A percentile compares a stretch with the other conserved stretches of the same genome.
Conservation (phyloP, 2,888 invertebrate species). For the Spodoptera exigua region DNA sequence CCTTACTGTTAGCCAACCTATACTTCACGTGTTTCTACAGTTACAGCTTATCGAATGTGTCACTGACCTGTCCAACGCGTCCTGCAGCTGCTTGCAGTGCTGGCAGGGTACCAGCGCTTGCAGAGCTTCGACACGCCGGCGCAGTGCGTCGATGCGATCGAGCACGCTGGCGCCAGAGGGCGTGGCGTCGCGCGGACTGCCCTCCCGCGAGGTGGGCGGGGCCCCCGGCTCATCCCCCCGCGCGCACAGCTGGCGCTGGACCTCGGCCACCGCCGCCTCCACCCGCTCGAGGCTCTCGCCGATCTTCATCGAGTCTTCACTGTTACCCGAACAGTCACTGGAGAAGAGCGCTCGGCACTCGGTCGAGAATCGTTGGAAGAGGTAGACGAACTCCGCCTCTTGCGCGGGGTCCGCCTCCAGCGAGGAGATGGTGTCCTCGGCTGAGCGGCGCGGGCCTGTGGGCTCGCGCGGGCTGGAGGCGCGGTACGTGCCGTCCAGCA, state of each 20-base stretch:
- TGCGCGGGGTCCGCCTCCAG: slow-evolving; percentile 89
- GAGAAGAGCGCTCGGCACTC: slow-evolving; percentile 90
- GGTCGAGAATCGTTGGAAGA: slow-evolving; percentile 90
- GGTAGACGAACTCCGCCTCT: slow-evolving; percentile 91
- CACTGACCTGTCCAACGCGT: slow-evolving; percentile 85
- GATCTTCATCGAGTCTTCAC: slow-evolving; percentile 89
- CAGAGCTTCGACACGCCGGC: slow-evolving; percentile 85
- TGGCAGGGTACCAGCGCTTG: slow-evolving; percentile 85
- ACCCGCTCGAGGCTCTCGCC: slow-evolving; percentile 87
- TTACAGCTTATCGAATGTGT: not conserved
- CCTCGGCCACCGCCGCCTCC: slow-evolving; percentile 83
- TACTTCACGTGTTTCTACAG: not conserved
- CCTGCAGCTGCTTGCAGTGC: slow-evolving; percentile 87
- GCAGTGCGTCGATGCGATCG: slow-evolving; percentile 82
- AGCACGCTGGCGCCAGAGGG: slow-evolving; percentile 58
- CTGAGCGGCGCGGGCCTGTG: slow-evolving; percentile 63
- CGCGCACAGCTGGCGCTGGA: slow-evolving; percentile 77
- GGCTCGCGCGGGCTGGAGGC: slow-evolving; percentile 65
- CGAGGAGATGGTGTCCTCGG: slow-evolving; percentile 80
- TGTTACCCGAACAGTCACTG: slow-evolving; percentile 88
- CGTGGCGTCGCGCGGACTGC: slow-evolving; percentile 25
- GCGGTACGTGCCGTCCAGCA: slow-evolving; percentile 90
- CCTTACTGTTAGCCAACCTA: not conserved
- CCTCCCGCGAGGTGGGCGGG: slow-evolving; percentile 25
- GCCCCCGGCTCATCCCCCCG: slow-evolving; percentile 58